Evolutionary conservation across 2,888 invertebrate genomes (phyloP), one percentile per base, ranked within the genome.

Genomic region (Trichopria drosophilae): DNA sequence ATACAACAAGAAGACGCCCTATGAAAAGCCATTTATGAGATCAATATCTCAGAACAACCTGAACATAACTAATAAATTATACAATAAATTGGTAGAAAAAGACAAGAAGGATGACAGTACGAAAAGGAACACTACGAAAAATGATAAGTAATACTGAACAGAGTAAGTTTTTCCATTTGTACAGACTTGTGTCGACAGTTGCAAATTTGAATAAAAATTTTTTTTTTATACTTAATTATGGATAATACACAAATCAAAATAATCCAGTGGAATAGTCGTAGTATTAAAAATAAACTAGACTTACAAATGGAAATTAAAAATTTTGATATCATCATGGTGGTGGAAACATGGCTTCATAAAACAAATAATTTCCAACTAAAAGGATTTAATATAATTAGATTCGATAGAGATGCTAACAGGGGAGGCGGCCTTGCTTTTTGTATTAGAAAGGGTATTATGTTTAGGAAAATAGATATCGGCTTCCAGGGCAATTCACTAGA

Each of bases 241-340:
- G n/a, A n/a, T n/a, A n/a, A n/a, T n/a, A n/a, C n/a, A n/a, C n/a
- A 34, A 32, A 34, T 43, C 12, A 50, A 43, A 43, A 29, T 43
- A 20, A 28, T 51, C 19, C 35, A 45, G 24, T 51, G 39, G 34
- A 46, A 46, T 24, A 37, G 46, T 22, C 12, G 41, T 7, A 41
- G 41, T 5, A 32, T 46, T 7, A 46, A 37, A 42, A 51, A 51
- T 37, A 46, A 46, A 46, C 9, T 42, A 19, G 46, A 42, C n/a
- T 37, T 51, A 34, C 31, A 51, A 1, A 12, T 2, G 6, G 18
- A 40, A 1, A 18, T 31, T 23, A 5, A 1, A 9, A 22, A 13
- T 1, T 43, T 16, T 10, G 34, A 32, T 15, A 34, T 43, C 10
- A 43, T 43, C 19, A 2, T 43, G 3, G 6, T 23, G 6, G 12